These are phyloP conservation scores for Pentamera pediparva DNA, from an alignment of 53 echinoderm and acorn worm genomes.

Conservation along the genomic window DNA sequence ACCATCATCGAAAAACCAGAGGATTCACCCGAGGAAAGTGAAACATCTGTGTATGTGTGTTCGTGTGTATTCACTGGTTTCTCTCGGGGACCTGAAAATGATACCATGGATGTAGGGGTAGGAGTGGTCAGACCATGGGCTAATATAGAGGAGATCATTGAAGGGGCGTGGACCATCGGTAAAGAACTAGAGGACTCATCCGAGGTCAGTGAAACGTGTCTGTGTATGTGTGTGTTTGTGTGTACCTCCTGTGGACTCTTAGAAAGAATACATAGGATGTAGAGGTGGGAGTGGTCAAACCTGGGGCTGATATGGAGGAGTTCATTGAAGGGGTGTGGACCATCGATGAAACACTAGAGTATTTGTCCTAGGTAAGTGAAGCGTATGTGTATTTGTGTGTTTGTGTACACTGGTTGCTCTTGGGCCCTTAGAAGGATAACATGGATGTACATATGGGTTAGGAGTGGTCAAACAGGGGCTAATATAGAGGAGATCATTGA, in stretches of 20 bases:
- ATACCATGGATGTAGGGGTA: constrained; percentile 65
- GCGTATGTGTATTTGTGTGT: too few species aligned
- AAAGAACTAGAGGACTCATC: constrained; percentile 98
- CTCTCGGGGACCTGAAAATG: too few species aligned
- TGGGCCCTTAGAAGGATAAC: too few species aligned
- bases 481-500: constrained; percentile 83
- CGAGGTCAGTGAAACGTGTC: too few species aligned
- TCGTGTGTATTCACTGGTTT: too few species aligned
- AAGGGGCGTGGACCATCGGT: constrained; percentile 66
- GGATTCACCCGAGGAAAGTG: constrained; percentile 97
- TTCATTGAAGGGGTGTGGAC: constrained; percentile 58
- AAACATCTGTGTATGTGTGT: too few species aligned
- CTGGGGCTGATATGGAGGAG: constrained; percentile 60
- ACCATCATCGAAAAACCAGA: constrained; percentile 82
- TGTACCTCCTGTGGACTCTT: too few species aligned
- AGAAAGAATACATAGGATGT: constrained; percentile 52
- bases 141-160: constrained; percentile 77
- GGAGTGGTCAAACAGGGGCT: too few species aligned
- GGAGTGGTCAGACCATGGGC: constrained; percentile 64
- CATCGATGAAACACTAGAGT: constrained; percentile 82
- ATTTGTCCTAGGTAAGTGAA: constrained; percentile 98
- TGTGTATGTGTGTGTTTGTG: too few species aligned
- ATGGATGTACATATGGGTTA: too few species aligned
- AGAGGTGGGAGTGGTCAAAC: constrained; percentile 55
- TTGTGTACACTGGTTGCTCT: too few species aligned